phyloP scores from a whole-genome alignment of 2,888 invertebrate species.

The Neuroscelio doddi region DNA sequence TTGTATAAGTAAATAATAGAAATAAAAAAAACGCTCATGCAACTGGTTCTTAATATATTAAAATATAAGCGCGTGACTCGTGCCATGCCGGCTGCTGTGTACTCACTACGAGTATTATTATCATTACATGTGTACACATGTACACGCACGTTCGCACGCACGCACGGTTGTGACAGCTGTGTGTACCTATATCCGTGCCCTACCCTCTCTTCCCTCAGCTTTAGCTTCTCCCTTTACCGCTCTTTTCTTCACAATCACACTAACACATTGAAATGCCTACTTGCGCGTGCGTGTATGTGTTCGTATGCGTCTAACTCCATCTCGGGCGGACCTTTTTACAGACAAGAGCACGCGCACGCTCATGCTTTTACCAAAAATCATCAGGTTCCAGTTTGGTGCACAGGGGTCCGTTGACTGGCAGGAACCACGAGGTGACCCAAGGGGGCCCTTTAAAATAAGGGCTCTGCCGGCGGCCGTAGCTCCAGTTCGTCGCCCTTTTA shows the following conservation, averaged over 20 bases:
- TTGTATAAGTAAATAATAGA: background rate
- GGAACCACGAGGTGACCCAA: background rate
- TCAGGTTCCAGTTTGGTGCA: background rate
- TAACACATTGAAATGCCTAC: slow-evolving; percentile 22
- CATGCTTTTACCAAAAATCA: background rate
- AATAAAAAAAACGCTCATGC: slow-evolving; percentile 11
- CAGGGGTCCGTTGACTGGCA: background rate
- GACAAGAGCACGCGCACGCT: background rate
- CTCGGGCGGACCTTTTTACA: too few species aligned
- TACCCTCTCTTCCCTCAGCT: slow-evolving; percentile 21
- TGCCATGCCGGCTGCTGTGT: slow-evolving; percentile 61
- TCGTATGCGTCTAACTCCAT: too few species aligned
- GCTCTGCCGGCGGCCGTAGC: too few species aligned
- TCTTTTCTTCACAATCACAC: too few species aligned
- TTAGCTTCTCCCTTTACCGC: slow-evolving; percentile 3
- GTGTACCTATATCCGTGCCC: slow-evolving; percentile 39
- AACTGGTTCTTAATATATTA: slow-evolving; percentile 38
- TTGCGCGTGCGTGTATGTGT: slow-evolving; percentile 10
- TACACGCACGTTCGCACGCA: too few species aligned
- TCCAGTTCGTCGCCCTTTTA: slow-evolving; percentile 65
- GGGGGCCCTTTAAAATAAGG: slow-evolving; percentile 73
- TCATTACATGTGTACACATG: too few species aligned
- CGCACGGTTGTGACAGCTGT: slow-evolving; percentile 47
- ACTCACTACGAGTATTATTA: slow-evolving; percentile 27
- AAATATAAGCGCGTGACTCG: slow-evolving; percentile 61